phyloP scores from a whole-genome alignment of 2,888 invertebrate species.

The Zaprionus obscuricornis region DNA sequence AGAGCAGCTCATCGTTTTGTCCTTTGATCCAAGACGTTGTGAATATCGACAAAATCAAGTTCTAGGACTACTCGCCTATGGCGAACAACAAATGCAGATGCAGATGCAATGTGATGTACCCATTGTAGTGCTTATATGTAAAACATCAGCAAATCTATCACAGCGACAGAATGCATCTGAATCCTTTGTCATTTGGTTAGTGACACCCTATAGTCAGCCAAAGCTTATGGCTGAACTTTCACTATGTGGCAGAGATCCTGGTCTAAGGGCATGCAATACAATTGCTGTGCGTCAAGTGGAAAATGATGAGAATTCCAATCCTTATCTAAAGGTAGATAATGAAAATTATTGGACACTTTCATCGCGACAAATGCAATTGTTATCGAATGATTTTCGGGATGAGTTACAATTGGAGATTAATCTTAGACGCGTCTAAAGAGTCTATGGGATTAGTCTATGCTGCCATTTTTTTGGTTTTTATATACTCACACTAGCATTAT shows the following conservation, averaged over 20 bases:
- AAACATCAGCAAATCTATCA: slow-evolving; percentile 6
- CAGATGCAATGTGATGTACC: slow-evolving; percentile 28
- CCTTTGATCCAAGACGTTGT: slow-evolving; percentile 31
- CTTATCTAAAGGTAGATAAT: slow-evolving; percentile 36
- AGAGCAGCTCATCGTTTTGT: slow-evolving; percentile 29
- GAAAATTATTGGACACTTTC: slow-evolving; percentile 51
- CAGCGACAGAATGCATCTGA: background rate
- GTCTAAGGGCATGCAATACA: slow-evolving; percentile 1
- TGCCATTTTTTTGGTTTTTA: background rate
- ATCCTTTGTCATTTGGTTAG: slow-evolving; percentile 59
- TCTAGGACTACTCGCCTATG: slow-evolving; percentile 53
- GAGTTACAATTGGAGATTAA: slow-evolving; percentile 54
- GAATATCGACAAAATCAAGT: slow-evolving; percentile 32
- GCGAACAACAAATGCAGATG: slow-evolving; percentile 10
- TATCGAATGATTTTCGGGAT: slow-evolving; percentile 61
- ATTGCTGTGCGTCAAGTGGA: slow-evolving; percentile 33
- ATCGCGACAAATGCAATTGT: slow-evolving; percentile 25
- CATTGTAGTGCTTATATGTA: slow-evolving; percentile 57
- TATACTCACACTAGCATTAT: slow-evolving; percentile 90
- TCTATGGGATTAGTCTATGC: background rate
- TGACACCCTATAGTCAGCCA: slow-evolving; percentile 28
- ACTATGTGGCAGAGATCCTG: slow-evolving; percentile 59
- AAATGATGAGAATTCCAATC: slow-evolving; percentile 6
- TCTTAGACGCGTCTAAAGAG: slow-evolving; percentile 16
- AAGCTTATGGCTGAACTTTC: slow-evolving; percentile 39